Percentiles rank a stretch among this genome's conserved stretches.
Conservation (phyloP, 2,113 vertebrate genomes). For the Nematolebias whitei region DNA sequence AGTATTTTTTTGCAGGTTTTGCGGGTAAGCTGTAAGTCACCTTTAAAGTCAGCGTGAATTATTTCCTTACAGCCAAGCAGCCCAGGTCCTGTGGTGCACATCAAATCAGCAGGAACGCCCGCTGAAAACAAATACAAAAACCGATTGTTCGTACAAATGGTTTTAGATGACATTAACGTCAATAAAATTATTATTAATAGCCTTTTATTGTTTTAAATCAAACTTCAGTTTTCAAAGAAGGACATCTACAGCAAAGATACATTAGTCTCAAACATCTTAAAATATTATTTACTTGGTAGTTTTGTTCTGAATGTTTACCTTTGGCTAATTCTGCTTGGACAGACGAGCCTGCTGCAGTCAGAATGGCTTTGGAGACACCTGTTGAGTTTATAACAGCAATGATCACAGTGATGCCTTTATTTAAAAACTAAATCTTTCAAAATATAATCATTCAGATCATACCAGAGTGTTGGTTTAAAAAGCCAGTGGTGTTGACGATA, state of each 20-base stretch:
- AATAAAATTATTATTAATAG: too few relatives aligned
- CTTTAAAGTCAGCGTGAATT: constrained; percentile 29
- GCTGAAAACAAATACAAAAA: constrained; percentile 19
- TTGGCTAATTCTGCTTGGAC: constrained; percentile 42
- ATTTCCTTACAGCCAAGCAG: constrained; percentile 61
- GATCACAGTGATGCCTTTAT: neutral
- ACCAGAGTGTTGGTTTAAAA: constrained; percentile 38
- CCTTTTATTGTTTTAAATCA: too few relatives aligned
- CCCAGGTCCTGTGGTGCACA: constrained; percentile 59
- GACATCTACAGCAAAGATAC: neutral
- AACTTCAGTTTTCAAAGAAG: neutral
- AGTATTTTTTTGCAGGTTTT: constrained; percentile 59
- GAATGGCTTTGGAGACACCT: constrained; percentile 68
- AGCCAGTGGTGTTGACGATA: constrained; percentile 71
- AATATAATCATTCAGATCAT: neutral
- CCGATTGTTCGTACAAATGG: too few relatives aligned
- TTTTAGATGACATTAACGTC: too few relatives aligned
- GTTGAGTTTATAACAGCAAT: neutral
- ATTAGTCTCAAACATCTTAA: neutral
- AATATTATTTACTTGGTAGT: neutral
- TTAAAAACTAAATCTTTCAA: accelerated
- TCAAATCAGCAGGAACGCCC: constrained; percentile 6
- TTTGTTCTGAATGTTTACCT: constrained; percentile 30
- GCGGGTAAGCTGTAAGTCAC: constrained; percentile 16
- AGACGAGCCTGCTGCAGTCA: constrained; percentile 54